Evolutionary conservation across 2,888 invertebrate species (phyloP).

Genomic region (Horisme vitalbata): DNA sequence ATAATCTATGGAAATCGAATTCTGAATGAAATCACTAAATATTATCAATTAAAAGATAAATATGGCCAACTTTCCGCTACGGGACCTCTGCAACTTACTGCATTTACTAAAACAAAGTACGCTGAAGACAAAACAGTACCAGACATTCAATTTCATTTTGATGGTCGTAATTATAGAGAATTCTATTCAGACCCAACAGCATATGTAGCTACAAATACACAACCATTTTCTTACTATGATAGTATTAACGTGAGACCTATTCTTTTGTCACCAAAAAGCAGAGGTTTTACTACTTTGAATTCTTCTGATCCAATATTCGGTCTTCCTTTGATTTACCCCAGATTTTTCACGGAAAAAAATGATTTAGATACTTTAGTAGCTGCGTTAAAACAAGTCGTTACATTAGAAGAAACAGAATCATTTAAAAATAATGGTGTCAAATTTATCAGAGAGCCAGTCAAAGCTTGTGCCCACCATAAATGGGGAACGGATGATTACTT

Average conservation of each 20-base stretch:
- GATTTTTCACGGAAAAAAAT: slow-evolving; percentile 83
- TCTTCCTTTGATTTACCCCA: slow-evolving; percentile 87
- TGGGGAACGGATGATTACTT: slow-evolving; percentile 86
- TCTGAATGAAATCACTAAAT: slow-evolving; percentile 60
- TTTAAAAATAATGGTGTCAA: slow-evolving; percentile 79
- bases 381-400: slow-evolving; percentile 82
- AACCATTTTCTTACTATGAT: slow-evolving; percentile 84
- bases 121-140: slow-evolving; percentile 77
- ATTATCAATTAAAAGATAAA: slow-evolving; percentile 51
- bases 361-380: slow-evolving; percentile 84
- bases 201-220: slow-evolving; percentile 63
- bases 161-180: slow-evolving; percentile 78
- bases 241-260: slow-evolving; percentile 84
- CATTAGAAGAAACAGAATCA: slow-evolving; percentile 80
- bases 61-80: slow-evolving; percentile 76
- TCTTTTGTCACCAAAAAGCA: slow-evolving; percentile 82
- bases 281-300: slow-evolving; percentile 84
- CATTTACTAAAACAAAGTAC: slow-evolving; percentile 82
- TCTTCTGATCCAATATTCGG: slow-evolving; percentile 86
- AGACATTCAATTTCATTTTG: slow-evolving; percentile 86
- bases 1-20: slow-evolving; percentile 54
- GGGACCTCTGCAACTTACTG: slow-evolving; percentile 80
- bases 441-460: slow-evolving; percentile 79
- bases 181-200: slow-evolving; percentile 81
- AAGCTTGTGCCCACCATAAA: slow-evolving; percentile 75